Evolutionary conservation across 2,113 vertebrate species (phyloP).

Genomic region (Sinocyclocheilus maitianheensis): DNA sequence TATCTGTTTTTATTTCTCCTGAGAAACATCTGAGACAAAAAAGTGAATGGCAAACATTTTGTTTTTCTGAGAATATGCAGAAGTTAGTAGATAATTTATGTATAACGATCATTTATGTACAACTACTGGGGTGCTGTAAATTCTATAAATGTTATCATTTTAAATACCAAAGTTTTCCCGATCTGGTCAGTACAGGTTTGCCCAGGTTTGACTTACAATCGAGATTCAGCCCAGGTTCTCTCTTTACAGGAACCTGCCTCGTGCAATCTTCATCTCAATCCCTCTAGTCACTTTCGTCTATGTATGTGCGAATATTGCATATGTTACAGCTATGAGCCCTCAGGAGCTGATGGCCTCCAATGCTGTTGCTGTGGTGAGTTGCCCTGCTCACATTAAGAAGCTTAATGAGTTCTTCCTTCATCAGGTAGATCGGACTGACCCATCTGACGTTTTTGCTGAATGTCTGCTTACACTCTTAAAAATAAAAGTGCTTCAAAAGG

Average conservation of each 20-base stretch:
- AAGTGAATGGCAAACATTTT: too few relatives aligned
- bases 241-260: constrained; percentile 69
- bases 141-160: not conserved
- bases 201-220: not conserved
- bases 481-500: too few relatives aligned
- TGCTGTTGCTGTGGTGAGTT: constrained; percentile 83
- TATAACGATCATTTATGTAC: not conserved
- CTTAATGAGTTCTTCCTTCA: not conserved
- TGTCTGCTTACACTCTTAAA: too few relatives aligned
- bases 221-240: not conserved
- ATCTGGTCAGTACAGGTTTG: not conserved
- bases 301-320: constrained; percentile 83
- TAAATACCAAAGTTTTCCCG: not conserved
- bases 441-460: not conserved
- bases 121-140: not conserved
- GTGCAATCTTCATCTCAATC: constrained; percentile 79
- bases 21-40: too few relatives aligned
- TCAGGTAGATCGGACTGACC: not conserved
- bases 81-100: not conserved
- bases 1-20: too few relatives aligned
- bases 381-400: not conserved
- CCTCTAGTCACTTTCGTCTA: constrained; percentile 86
- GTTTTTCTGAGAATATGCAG: too few relatives aligned
- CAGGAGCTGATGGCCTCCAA: constrained; percentile 83
- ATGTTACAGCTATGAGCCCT: constrained; percentile 84